These are phyloP conservation scores for Tortricodes alternella DNA, from an alignment of 2,888 invertebrate genomes.

Conservation along the genomic window DNA sequence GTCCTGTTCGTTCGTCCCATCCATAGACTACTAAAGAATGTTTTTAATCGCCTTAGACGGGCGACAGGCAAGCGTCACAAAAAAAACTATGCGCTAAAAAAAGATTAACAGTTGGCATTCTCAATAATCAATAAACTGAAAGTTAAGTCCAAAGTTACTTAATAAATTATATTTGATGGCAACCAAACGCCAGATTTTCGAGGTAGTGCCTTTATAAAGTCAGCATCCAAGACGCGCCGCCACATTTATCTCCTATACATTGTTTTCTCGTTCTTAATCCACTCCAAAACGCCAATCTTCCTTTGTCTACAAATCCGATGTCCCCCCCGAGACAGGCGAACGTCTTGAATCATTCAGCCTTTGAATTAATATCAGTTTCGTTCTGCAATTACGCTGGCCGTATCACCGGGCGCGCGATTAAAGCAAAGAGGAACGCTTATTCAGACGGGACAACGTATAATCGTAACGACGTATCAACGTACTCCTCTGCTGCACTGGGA, in stretches of 20 bases:
- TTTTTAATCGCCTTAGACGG: no score
- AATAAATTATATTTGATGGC: no score
- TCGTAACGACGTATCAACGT: no score
- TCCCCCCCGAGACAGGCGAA: slow-evolving; percentile 41
- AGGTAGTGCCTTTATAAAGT: neutral
- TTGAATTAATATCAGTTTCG: slow-evolving; percentile 76
- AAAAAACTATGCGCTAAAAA: no score
- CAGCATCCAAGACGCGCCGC: neutral
- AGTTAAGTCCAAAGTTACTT: neutral
- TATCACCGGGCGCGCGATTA: slow-evolving; percentile 62
- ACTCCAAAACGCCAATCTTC: slow-evolving; percentile 16
- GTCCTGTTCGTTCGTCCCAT: no score
- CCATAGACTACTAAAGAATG: no score
- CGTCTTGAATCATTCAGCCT: slow-evolving; percentile 62
- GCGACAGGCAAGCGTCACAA: no score
- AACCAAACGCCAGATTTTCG: no score
- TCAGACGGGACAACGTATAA: neutral
- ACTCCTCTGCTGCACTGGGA: no score
- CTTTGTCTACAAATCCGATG: slow-evolving; percentile 14
- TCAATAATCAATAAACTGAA: no score
- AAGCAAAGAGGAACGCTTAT: slow-evolving; percentile 46
- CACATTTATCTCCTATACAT: neutral
- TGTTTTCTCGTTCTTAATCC: slow-evolving; percentile 5
- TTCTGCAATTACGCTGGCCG: slow-evolving; percentile 74
- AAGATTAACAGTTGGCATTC: no score